These are phyloP conservation scores for Catocala nupta DNA, from an alignment of 2,888 invertebrate genomes.

Conservation along the genomic window DNA sequence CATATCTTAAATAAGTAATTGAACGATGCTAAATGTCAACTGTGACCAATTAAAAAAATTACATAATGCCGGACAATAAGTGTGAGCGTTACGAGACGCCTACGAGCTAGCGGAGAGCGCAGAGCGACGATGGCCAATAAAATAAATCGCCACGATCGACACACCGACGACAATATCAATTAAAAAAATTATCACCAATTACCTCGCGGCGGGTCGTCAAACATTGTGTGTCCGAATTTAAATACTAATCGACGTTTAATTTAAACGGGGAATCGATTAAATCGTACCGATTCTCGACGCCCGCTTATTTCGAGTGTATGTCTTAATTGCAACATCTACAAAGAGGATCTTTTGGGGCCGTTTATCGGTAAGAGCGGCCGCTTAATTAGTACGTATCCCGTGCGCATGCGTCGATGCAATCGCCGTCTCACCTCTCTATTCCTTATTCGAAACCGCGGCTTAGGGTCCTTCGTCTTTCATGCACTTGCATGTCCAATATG, in stretches of 20 bases:
- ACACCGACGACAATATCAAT: constrained; percentile 66
- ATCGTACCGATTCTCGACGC: constrained; percentile 66
- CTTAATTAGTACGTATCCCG: constrained; percentile 83
- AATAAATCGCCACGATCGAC: constrained; percentile 58
- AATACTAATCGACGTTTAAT: constrained; percentile 74
- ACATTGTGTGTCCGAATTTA: constrained; percentile 72
- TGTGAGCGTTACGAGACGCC: constrained; percentile 42
- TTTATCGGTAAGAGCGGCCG: constrained; percentile 61
- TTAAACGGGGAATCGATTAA: constrained; percentile 70
- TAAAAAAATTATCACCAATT: constrained; percentile 80
- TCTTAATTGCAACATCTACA: constrained; percentile 72
- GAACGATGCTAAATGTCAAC: constrained; percentile 61
- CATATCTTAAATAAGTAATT: constrained; percentile 60
- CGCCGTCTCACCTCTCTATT: constrained; percentile 77
- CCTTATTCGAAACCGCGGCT: constrained; percentile 62
- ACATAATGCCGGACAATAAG: constrained; percentile 41
- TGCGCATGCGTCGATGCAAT: constrained; percentile 76
- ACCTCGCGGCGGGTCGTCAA: constrained; percentile 72
- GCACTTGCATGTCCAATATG: constrained; percentile 31
- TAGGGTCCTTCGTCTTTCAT: constrained; percentile 58
- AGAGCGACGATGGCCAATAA: constrained; percentile 44
- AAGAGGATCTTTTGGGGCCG: constrained; percentile 55
- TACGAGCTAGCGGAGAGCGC: constrained; percentile 22
- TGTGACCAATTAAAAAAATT: constrained; percentile 61
- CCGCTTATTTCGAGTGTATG: constrained; percentile 70